Percentiles rank a stretch among this genome's conserved stretches.
Conservation (phyloP, 2,797 vertebrate species). For the Esox lucius region DNA sequence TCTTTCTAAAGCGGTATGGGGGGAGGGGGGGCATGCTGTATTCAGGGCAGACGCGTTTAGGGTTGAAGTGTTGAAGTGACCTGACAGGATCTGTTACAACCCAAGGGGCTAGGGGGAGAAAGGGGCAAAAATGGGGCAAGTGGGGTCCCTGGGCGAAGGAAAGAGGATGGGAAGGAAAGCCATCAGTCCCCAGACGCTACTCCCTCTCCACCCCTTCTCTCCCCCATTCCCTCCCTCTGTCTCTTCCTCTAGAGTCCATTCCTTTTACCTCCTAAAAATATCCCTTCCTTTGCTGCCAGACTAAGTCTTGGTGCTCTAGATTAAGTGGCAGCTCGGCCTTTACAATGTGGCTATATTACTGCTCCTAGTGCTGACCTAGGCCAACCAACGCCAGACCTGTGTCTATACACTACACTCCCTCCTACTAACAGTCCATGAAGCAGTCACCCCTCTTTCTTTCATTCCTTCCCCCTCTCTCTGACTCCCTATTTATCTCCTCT, state of each 20-base stretch:
- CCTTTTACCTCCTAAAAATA: no score
- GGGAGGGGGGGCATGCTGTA: conserved; percentile 58
- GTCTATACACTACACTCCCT: neutral
- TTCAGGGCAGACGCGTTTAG: conserved; percentile 70
- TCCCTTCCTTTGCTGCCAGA: neutral
- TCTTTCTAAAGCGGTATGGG: conserved; percentile 62
- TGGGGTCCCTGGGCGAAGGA: neutral
- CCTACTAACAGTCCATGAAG: conserved; percentile 3
- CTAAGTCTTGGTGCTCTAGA: conserved; percentile 12
- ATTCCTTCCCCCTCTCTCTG: conserved; percentile 31
- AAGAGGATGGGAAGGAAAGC: conserved; percentile 8
- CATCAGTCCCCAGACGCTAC: neutral
- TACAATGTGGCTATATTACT: conserved; percentile 27
- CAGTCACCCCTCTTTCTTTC: conserved; percentile 6
- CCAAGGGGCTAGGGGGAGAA: conserved; percentile 2
- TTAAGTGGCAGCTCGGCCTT: conserved; percentile 36
- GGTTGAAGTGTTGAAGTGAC: conserved; percentile 76
- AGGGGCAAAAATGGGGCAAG: neutral
- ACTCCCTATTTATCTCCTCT: conserved; percentile 51
- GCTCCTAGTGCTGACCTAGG: conserved; percentile 5
- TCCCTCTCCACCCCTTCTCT: neutral
- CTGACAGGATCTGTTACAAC: conserved; percentile 68
- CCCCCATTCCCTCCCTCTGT: conserved; percentile 11
- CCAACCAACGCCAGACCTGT: conserved; percentile 15
- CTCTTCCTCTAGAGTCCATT: conserved; percentile 37